phyloP scores from a whole-genome alignment of 2,888 invertebrate species.

The Trissolcus brochymenae region DNA sequence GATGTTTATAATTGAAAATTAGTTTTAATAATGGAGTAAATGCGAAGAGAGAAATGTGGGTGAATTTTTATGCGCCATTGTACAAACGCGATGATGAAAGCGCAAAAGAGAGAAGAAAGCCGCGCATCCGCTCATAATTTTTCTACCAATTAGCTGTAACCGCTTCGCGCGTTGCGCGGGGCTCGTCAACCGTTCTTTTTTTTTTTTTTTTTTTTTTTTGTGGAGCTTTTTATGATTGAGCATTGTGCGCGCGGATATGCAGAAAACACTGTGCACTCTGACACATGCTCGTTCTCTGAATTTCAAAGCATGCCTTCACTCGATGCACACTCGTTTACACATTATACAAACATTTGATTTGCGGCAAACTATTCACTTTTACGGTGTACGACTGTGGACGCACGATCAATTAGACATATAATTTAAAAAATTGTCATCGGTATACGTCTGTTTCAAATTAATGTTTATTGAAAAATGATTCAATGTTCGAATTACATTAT shows the following conservation, averaged over 20 bases:
- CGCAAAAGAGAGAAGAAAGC: constrained; percentile 41
- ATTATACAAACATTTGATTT: constrained; percentile 23
- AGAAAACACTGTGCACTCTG: constrained; percentile 21
- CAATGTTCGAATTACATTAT: too few species aligned
- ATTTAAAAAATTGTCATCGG: too few species aligned
- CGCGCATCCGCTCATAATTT: constrained; percentile 54
- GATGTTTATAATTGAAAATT: too few species aligned
- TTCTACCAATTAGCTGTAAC: constrained; percentile 55
- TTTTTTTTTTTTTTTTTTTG: constrained; percentile 55
- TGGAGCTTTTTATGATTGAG: constrained; percentile 45
- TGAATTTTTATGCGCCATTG: constrained; percentile 2
- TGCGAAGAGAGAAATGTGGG: too few species aligned
- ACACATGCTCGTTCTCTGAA: constrained; percentile 26
- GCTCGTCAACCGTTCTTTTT: constrained; percentile 48
- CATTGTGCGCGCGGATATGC: constrained; percentile 46
- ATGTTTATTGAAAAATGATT: too few species aligned
- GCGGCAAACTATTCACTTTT: constrained; percentile 3
- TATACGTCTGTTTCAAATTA: too few species aligned
- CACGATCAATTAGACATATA: too few species aligned
- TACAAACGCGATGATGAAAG: constrained; percentile 23
- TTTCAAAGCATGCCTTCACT: constrained; percentile 37
- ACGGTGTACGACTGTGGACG: too few species aligned
- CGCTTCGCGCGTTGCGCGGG: constrained; percentile 45
- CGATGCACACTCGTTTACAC: constrained; percentile 26
- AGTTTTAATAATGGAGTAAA: too few species aligned